Percentiles rank a stretch among this genome's conserved stretches.
Conservation (phyloP, 2,888 invertebrate genomes). For the Thymelicus acteon region DNA sequence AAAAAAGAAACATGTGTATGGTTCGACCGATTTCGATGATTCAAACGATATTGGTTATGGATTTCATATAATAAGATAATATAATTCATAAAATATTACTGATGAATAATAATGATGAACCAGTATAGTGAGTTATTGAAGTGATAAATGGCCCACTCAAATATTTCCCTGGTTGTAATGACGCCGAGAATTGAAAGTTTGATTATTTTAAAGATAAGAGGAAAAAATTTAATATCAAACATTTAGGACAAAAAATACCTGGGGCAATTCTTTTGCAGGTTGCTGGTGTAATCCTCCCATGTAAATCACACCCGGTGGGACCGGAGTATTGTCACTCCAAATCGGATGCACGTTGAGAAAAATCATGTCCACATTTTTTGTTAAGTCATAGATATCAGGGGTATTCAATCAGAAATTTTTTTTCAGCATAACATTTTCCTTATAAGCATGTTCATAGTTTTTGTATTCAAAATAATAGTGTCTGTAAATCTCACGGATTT, state of each 20-base stretch:
- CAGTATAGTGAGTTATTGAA: no score
- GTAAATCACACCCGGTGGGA: conserved; percentile 58
- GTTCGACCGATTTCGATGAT: no score
- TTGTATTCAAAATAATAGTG: conserved; percentile 32
- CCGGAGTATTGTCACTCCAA: conserved; percentile 54
- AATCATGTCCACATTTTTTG: conserved; percentile 57
- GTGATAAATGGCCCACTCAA: no score
- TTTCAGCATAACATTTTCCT: conserved; percentile 4
- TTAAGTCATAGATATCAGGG: conserved; percentile 46
- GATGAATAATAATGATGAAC: no score
- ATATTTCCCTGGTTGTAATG: no score
- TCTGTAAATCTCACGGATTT: conserved; percentile 44
- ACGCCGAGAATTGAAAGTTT: no score
- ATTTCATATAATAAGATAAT: no score
- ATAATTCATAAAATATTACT: no score
- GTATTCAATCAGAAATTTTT: conserved; percentile 34
- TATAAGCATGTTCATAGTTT: background rate
- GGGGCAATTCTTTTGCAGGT: conserved; percentile 53
- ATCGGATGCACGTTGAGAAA: conserved; percentile 65
- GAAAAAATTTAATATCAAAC: no score
- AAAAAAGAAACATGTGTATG: no score
- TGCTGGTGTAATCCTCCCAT: conserved; percentile 62
- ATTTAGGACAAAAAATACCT: conserved; percentile 47
- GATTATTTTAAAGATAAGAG: no score
- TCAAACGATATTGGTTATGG: no score